Base-by-base conservation (phyloP, 2,888 invertebrate species). In the Eumerus sabulonum region DNA sequence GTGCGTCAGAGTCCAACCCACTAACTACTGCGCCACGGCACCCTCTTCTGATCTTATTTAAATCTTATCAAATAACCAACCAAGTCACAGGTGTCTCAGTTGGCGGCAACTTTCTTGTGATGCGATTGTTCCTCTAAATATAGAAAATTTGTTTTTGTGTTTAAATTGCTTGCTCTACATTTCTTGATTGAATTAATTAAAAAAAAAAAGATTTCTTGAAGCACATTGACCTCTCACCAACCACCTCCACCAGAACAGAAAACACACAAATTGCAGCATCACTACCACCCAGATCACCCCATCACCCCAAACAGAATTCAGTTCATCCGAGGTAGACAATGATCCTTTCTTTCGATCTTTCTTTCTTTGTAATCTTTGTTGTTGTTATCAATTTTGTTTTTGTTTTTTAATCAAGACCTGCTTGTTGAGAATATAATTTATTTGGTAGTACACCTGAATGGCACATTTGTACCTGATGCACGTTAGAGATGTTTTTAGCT, bases 381-480 rank as follows among this genome's bases (percentile, higher is more conserved):
- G 7, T 27, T 27, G 27, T 27, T 2, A 27, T 27, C 7, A 4
- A 4, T 4, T 27, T 27, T 27, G 2, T 27, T 7, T 27, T 27
- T 27, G 2, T 45, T 50, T 68, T 68, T 14, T 36, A 9, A 51
- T 16, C 47, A 47, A 17, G 27, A 9, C 40, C 16, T 45, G 50
- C 45, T 51, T 38, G 35, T 16, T 60, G 7, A 27, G 2, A 27
- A 27, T 27, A 27, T 27, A 27, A 27, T 14, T 18, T 59, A 16
- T 18, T 0, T 50, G 18, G 19, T 53, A 45, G 47, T 47, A 7
- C 7, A 47, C 44, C 60, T 27, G 54, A 48, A 54, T 62, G 45
- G 12, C 54, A 59, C 45, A 27, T 27, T 47, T 70, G 68, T 54
- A 53, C 53, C 45, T 60, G 53, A 70, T 70, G 68, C 68, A 60